Evolutionary conservation across 2,113 vertebrate genomes (phyloP), one percentile per base, ranked within the genome.

Genomic region (Cygnus atratus): DNA sequence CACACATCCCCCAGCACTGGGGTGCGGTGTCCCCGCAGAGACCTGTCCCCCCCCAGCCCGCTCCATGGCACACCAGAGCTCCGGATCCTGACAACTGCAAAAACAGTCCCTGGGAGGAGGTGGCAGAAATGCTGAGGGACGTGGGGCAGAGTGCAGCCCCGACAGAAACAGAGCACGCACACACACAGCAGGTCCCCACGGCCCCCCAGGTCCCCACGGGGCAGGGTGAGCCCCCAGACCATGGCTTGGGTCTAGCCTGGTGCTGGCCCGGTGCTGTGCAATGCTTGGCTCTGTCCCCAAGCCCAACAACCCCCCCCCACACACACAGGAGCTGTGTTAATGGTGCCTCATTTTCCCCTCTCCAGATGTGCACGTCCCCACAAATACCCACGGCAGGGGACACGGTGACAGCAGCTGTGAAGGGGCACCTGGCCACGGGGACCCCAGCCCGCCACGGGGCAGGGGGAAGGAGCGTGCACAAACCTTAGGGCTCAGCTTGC

Each of bases 241-340:
- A 20, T 3, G 28, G 2, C 24, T n/a, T 63, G 29, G 22, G 35
- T 6, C 48, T 50, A 28, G 25, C 52, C 25, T 4, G 14, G 25
- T 13, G 52, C 52, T 54, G 52, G 25, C 13, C 52, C 7, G 43
- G 3, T 1, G 13, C 13, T 35, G 4, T 39, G 16, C 0, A 1
- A 10, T 33, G n/a, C 22, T n/a, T 26, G 39, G 15, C 11, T n/a
- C 13, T 20, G 22, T 10, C 25, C 44, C 33, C 46, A 46, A 13
- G 26, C 52, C 8, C 13, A 28, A 22, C 43, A 39, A 35, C 17
- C 25, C n/a, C 17, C 9, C 7, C 10, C 43, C 39, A 4, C 39
- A 5, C 43, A 5, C 0, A 3, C 48, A 39, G 22, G 8, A 5
- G 10, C 25, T 48, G 13, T 11, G 13, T 15, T 4, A 4, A 1